These are phyloP conservation scores for Linepithema humile DNA, from an alignment of 1,140 invertebrate species.

Conservation along the genomic window DNA sequence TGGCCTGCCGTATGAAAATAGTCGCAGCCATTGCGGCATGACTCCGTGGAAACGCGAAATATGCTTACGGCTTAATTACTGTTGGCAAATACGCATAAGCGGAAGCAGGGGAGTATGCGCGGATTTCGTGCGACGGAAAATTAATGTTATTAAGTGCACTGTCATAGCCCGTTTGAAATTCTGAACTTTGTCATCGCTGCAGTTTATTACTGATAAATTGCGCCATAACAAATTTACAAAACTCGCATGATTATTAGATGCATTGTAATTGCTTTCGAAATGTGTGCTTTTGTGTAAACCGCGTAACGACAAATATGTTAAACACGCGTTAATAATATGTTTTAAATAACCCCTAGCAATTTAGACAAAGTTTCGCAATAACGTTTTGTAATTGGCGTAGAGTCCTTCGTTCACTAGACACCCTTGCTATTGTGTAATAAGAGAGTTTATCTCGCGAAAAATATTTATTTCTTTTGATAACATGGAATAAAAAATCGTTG, in stretches of 20 bases:
- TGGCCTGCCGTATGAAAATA: conserved; percentile 61
- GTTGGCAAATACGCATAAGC: conserved; percentile 53
- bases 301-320: neutral
- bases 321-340: no score
- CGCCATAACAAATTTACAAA: conserved; percentile 27
- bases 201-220: conserved; percentile 52
- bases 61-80: conserved; percentile 67
- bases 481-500: no score
- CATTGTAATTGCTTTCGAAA: conserved; percentile 30
- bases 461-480: neutral
- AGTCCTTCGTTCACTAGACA: neutral
- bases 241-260: conserved; percentile 4
- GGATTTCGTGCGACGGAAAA: conserved; percentile 27
- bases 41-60: conserved; percentile 49
- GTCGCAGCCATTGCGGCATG: conserved; percentile 49
- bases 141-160: conserved; percentile 69
- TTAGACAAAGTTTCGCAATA: neutral
- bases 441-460: neutral
- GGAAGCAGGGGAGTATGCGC: neutral
- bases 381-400: neutral
- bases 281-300: neutral
- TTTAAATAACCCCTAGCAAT: neutral
- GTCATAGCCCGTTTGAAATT: conserved; percentile 56
- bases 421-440: neutral
- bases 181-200: conserved; percentile 49